Percentiles rank a stretch among this genome's conserved stretches.
Evolutionary conservation across 2,797 vertebrate species (phyloP).

Genomic region (Dendrocincla tyrannina): DNA sequence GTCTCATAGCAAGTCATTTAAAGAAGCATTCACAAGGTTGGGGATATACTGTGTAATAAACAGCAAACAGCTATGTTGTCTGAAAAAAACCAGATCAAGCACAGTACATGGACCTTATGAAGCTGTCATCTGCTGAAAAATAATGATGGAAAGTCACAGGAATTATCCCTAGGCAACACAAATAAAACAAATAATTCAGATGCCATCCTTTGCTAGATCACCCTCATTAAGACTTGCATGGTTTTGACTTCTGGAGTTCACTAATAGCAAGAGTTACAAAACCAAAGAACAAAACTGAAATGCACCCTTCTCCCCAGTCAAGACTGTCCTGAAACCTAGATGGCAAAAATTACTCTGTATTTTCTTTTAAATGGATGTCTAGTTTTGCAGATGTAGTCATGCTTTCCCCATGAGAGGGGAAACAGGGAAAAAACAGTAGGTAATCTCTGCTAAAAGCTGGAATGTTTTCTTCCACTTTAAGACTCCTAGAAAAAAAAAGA

Average conservation of each 20-base stretch:
- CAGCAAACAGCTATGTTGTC: background rate
- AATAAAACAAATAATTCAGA: constrained; percentile 25
- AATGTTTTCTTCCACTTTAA: background rate
- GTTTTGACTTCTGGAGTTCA: background rate
- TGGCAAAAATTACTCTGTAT: background rate
- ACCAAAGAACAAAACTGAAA: background rate
- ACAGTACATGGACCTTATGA: background rate
- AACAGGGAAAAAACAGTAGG: background rate
- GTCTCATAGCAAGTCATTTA: background rate
- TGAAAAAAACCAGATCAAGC: background rate
- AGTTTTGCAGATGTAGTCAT: background rate
- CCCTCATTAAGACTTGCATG: background rate
- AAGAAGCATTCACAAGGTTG: background rate
- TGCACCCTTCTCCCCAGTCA: background rate
- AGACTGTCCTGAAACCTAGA: background rate
- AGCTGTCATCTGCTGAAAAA: background rate
- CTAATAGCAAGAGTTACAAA: background rate
- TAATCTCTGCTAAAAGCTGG: background rate
- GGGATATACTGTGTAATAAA: background rate
- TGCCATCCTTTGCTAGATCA: background rate
- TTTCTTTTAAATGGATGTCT: background rate
- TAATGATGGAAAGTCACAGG: background rate
- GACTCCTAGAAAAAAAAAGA: background rate
- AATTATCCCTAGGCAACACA: background rate
- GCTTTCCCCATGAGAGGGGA: background rate